Evolutionary conservation across 2,888 invertebrate species (phyloP), one percentile per base, ranked within the genome.

Genomic region (Trichogramma dendrolimi): DNA sequence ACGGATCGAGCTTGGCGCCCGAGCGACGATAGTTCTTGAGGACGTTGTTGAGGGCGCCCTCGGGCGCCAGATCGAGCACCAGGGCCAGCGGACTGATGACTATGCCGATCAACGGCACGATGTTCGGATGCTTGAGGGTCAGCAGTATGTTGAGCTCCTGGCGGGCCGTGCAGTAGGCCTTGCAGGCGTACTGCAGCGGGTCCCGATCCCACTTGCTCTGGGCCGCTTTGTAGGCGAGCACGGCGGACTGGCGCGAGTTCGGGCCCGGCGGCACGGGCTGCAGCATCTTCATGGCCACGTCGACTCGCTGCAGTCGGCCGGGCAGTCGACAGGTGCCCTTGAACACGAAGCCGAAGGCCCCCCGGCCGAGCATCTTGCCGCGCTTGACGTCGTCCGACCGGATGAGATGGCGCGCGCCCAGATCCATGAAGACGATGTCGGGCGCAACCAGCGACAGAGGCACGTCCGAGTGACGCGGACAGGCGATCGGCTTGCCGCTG

Each of bases 331-430:
- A 90, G 5, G 83, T 83, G 1, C 91, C 94, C 60, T 89, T 86
- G 77, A 95, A 94, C 6, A 99, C 99, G 71, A 97, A 96, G 4
- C 98, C 98, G 82, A 98, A 99, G 0, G 97, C 96, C 2, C 99
- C 99, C n/a, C 96, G 87, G 0, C 98, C 98, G 44, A 95, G 83
- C 56, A 92, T 80, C 0, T 86, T 83, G 0, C 88, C 89, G 62
- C 91, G 84, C 51, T 88, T 86, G 4, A 99, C 86, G 70, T 90
- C 88, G 64, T 93, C 92, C 65, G 91, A 87, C 68, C 89, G 87
- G 10, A 97, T 90, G 7, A 94, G 84, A 69, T 90, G 86, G 46
- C 87, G 84, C 53, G 90, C 88, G 10, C 91, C 91, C 58, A 97
- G 84, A 80, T 98, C 98, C 67, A 93, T 84, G 70, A 98, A 93